Percentiles rank a stretch among this genome's conserved stretches.
phyloP scores from a whole-genome alignment of 2,797 vertebrate genomes.

The Rousettus madagascariensis region DNA sequence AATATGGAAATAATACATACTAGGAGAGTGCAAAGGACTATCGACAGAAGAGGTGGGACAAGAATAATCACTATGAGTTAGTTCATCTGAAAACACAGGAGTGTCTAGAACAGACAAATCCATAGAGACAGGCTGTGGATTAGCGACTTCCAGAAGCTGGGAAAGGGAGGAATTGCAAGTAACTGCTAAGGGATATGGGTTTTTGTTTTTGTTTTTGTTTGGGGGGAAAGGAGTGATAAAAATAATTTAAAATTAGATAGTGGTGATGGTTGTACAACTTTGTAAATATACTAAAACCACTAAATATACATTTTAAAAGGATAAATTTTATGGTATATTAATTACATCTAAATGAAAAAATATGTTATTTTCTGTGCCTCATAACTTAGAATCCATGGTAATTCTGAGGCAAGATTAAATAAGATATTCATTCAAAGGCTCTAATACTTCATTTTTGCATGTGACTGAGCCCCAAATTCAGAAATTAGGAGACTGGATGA shows the following conservation, averaged over 20 bases:
- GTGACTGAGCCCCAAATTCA: neutral
- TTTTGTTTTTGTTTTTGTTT: neutral
- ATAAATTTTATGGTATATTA: neutral
- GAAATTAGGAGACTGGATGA: neutral
- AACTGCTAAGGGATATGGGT: neutral
- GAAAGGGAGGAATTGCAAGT: neutral
- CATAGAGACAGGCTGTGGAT: neutral
- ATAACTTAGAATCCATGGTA: neutral
- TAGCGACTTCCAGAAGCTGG: neutral
- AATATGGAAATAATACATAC: neutral
- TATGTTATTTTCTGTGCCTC: neutral
- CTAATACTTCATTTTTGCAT: neutral
- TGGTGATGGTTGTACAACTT: neutral
- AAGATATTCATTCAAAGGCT: neutral
- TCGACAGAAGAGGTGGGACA: neutral
- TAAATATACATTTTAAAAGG: neutral
- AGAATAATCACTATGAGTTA: neutral
- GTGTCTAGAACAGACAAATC: neutral
- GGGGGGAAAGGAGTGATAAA: neutral
- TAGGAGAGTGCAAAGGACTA: neutral
- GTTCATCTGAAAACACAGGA: neutral
- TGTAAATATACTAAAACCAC: neutral
- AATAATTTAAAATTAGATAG: neutral
- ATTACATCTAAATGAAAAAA: neutral
- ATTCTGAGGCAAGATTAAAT: conserved; percentile 12